A percentile compares a stretch with the other conserved stretches of the same genome.
Evolutionary conservation across 2,113 vertebrate species (phyloP).

Genomic region (Mastomys coucha): DNA sequence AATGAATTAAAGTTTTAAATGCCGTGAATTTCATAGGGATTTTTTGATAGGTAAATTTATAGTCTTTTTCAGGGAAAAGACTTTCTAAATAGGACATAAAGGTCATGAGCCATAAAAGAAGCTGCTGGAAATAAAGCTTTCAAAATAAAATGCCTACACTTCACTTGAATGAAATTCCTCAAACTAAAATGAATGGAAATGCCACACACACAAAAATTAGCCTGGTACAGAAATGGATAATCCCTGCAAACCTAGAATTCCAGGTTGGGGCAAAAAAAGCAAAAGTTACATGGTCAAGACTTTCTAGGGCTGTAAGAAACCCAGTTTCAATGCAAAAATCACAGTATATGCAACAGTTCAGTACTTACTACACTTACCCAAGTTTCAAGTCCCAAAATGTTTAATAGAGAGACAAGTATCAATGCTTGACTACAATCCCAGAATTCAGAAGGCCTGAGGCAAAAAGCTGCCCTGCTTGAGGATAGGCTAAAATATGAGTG

Average conservation of each 20-base stretch:
- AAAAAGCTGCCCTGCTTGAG: neutral
- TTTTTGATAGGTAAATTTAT: slow-evolving; percentile 34
- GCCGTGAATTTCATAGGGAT: slow-evolving; percentile 25
- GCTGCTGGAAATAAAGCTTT: neutral
- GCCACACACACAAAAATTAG: neutral
- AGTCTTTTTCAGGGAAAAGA: slow-evolving; percentile 37
- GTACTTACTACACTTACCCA: slow-evolving; percentile 2
- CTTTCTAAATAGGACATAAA: slow-evolving; percentile 51
- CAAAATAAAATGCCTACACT: slow-evolving; percentile 29
- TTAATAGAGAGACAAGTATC: neutral
- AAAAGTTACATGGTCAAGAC: neutral
- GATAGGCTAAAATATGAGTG: neutral
- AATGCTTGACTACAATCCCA: neutral
- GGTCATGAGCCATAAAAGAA: slow-evolving; percentile 36
- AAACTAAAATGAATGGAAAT: slow-evolving; percentile 32
- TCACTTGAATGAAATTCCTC: neutral
- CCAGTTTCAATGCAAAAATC: neutral
- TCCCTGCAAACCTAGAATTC: neutral
- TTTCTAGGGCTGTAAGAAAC: neutral
- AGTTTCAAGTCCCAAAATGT: neutral
- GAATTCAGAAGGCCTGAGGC: too few relatives aligned
- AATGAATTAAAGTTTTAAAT: slow-evolving; percentile 58
- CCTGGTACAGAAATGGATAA: neutral
- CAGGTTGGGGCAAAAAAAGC: too few relatives aligned
- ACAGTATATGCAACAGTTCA: neutral